Evolutionary conservation across 2,113 vertebrate genomes (phyloP), one percentile per base, ranked within the genome.

Genomic region (Camelus bactrianus): DNA sequence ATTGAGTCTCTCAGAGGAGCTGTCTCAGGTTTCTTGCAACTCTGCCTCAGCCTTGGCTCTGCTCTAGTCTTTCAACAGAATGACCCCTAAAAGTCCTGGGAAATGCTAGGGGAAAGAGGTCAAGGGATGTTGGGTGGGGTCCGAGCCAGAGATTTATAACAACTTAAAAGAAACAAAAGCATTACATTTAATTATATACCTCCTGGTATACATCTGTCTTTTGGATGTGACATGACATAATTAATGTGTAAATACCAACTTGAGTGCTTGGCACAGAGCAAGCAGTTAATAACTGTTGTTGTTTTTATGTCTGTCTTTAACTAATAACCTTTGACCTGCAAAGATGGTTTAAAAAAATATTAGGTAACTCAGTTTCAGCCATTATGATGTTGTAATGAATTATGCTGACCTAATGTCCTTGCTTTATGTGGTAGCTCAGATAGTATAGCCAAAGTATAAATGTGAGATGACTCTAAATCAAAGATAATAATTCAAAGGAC

Each of bases 261-360:
- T 69, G 54, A 82, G 30, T 67, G 19, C 32, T 85, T 94, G 93
- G 24, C 80, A 69, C 15, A 54, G 69, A 92, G 38, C 4, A 80
- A 54, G 8, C 38, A 64, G 28, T 80, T 65, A 54, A 81, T 84
- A 80, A 60, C 24, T n/a, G n/a, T 75, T 84, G 81, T 14, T 90
- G 89, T 89, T 84, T 50, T 5, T 73, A 15, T 89, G 26, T 89
- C 62, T 95, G n/a, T 80, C 58, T 96, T 88, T 80, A 86, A 64
- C 24, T 80, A 82, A 77, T 91, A 89, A 79, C 1, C 11, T 93
- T 62, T 90, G 88, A 70, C 70, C 12, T 70, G 30, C 12, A 89
- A 64, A 84, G 73, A 87, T 6, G 64, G n/a, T 56, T 87, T 89
- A 92, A 54, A 69, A 89, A 85, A 92, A 60, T 56, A 70, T 67